Base-by-base conservation (phyloP, 2,113 vertebrate species). In the Pao palembangensis region DNA sequence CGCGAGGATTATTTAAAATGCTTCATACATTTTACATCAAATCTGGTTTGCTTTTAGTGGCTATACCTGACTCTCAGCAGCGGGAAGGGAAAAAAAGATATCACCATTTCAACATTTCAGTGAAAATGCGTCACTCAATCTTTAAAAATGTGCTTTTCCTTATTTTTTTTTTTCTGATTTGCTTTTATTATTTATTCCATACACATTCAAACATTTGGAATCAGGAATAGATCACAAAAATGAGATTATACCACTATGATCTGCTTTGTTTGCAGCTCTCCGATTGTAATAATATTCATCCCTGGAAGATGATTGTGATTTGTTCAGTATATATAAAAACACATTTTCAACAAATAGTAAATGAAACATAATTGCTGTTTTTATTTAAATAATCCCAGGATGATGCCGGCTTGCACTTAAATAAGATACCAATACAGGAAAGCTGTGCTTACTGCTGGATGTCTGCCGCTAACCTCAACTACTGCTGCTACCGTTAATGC, bases 91-190 rank as follows among this genome's bases (percentile, higher is more conserved):
- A 8, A 18, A 57, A 54, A 48, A 12, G 25, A 28, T 7, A 6
- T 28, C 38, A 12, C 48, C 56, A 63, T 83, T 83, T 78, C 78
- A 71, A 76, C 78, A 73, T 44, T 44, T 44, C 43, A 44, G 2
- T 12, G 21, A 62, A 34, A 51, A 58, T 17, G 8, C 41, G 44
- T 61, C 81, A 73, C 63, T 76, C 60, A 21, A 62, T 58, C 16
- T 1, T 0, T 56, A 34, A 15, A 34, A 46, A 46, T 38, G 25
- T 51, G 17, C 42, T 44, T 66, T 49, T 56, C 17, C 42, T 44
- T n/a, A n/a, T n/a, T n/a, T n/a, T n/a, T n/a, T n/a, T n/a, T n/a
- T n/a, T n/a, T n/a, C n/a, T n/a, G n/a, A n/a, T n/a, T n/a, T n/a
- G n/a, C n/a, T 74, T 55, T 64, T 64, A 66, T 71, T 19, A 68